A percentile compares a stretch with the other conserved stretches of the same genome.
Conservation (phyloP, 1,140 invertebrate species). For the Lethrus apterus region DNA sequence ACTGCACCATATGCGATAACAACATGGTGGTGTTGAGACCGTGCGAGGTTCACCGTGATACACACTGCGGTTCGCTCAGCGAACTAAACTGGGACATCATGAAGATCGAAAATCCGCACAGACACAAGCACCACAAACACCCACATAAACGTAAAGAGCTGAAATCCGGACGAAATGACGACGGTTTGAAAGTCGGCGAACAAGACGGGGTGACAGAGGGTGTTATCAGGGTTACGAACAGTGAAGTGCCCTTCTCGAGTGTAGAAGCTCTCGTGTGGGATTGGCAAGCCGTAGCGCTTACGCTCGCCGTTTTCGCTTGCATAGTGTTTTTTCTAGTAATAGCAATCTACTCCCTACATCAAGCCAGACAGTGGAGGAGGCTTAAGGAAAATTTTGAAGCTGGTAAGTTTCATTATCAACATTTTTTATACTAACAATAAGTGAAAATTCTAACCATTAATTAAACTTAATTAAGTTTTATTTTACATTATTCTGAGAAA, state of each 20-base stretch:
- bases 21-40: constrained; percentile 52
- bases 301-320: constrained; percentile 53
- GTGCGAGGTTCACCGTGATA: constrained; percentile 56
- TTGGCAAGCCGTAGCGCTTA: constrained; percentile 55
- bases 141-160: constrained; percentile 25
- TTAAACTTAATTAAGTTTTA: no score
- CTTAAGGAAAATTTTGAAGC: constrained; percentile 41
- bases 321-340: constrained; percentile 57
- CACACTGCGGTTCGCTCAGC: constrained; percentile 53
- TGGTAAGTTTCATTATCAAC: constrained; percentile 30
- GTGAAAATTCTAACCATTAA: no score
- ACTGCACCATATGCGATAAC: constrained; percentile 55
- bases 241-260: constrained; percentile 35
- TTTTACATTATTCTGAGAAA: no score
- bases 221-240: constrained; percentile 25
- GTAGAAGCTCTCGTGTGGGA: constrained; percentile 44
- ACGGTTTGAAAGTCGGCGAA: neutral
- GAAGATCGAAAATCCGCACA: constrained; percentile 28
- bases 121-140: constrained; percentile 32
- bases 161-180: constrained; percentile 5
- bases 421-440: no score
- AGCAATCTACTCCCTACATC: constrained; percentile 54
- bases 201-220: neutral
- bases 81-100: constrained; percentile 39
- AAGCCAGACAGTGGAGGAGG: constrained; percentile 52